Conservation (phyloP, 2,888 invertebrate genomes). For the Prosapia bicincta region DNA sequence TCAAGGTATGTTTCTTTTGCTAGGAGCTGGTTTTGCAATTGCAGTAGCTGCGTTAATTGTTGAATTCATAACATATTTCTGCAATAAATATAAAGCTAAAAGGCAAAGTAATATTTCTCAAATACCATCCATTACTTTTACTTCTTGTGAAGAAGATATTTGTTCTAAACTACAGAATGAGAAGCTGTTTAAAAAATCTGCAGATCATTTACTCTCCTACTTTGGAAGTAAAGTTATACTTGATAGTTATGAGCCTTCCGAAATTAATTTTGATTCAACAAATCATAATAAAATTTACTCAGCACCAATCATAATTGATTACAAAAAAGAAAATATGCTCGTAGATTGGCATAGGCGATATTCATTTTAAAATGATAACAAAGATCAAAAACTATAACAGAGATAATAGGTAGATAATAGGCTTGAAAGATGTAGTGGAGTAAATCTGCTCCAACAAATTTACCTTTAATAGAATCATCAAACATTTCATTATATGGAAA, state of each 20-base stretch:
- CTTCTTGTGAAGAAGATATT: neutral
- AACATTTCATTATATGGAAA: too few relatives aligned
- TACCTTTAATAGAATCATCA: too few relatives aligned
- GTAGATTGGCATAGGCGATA: neutral
- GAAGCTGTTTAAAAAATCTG: neutral
- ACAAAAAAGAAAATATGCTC: neutral
- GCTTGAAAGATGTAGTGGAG: too few relatives aligned
- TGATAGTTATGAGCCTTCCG: neutral
- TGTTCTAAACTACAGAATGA: neutral
- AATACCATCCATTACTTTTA: neutral
- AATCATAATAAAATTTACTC: neutral
- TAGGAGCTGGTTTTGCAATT: conserved; percentile 65
- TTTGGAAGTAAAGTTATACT: neutral
- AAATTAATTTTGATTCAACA: neutral
- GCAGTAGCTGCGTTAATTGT: conserved; percentile 60
- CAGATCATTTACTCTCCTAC: neutral
- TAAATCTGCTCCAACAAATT: too few relatives aligned
- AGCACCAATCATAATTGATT: neutral
- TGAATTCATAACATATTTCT: conserved; percentile 51
- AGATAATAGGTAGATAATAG: too few relatives aligned
- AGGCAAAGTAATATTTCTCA: neutral
- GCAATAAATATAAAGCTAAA: neutral
- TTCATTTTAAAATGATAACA: neutral
- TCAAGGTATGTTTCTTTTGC: conserved; percentile 75
- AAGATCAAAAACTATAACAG: too few relatives aligned